Evolutionary conservation across 92 coral and sea anemone genomes (phyloP).

Genomic region (Porites divaricata): DNA sequence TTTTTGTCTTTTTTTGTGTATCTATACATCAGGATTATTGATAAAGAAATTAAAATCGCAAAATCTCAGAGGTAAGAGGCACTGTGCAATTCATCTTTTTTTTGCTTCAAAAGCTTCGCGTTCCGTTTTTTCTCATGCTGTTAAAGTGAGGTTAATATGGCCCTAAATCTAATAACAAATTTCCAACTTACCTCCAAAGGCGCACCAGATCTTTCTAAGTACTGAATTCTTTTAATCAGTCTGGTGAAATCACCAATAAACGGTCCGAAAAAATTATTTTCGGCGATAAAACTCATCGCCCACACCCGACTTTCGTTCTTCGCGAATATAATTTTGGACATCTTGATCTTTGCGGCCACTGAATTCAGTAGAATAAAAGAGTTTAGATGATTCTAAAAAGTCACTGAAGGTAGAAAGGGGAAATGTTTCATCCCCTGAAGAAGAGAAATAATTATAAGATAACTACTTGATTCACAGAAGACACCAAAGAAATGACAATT

Average conservation of each 20-base stretch:
- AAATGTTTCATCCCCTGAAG: neutral
- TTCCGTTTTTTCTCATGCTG: neutral
- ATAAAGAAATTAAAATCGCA: neutral
- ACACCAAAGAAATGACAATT: constrained; percentile 48
- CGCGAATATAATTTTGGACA: constrained; percentile 62
- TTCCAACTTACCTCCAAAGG: constrained; percentile 31
- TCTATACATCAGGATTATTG: neutral
- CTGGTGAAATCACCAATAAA: constrained; percentile 17
- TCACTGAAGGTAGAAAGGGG: neutral
- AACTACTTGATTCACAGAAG: constrained; percentile 21
- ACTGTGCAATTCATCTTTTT: neutral
- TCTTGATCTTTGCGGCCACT: neutral
- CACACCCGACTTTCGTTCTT: constrained; percentile 65
- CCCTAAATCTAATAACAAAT: constrained; percentile 8
- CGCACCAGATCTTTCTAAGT: neutral
- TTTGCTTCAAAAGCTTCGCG: neutral
- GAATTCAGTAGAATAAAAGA: too few relatives aligned
- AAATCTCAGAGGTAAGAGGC: neutral
- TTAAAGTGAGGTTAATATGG: neutral
- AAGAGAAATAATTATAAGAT: constrained; percentile 15
- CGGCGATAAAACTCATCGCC: constrained; percentile 59
- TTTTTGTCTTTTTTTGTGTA: constrained; percentile 4
- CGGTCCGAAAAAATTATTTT: constrained; percentile 74
- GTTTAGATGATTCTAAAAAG: neutral
- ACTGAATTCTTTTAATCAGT: constrained; percentile 11